These are phyloP conservation scores for Dynastes hyllus DNA, from an alignment of 2,888 invertebrate genomes.

Conservation along the genomic window DNA sequence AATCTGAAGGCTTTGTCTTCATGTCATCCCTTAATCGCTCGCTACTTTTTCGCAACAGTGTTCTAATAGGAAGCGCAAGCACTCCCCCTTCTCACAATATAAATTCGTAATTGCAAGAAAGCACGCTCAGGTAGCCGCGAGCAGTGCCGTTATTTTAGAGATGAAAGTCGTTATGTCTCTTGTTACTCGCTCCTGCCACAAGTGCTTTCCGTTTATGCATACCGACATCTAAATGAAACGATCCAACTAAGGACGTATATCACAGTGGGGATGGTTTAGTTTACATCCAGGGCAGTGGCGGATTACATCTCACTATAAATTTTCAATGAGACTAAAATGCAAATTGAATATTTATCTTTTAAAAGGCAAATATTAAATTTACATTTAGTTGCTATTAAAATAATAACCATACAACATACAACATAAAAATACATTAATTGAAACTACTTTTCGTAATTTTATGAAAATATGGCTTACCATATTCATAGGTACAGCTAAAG, in stretches of 20 bases:
- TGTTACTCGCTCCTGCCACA: neutral
- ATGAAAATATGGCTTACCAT: too few species aligned
- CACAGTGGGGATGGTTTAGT: neutral
- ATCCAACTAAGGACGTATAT: neutral
- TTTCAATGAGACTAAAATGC: neutral
- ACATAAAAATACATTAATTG: too few species aligned
- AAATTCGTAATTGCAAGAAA: constrained; percentile 7
- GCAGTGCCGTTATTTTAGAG: constrained; percentile 3
- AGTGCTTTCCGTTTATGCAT: constrained; percentile 6
- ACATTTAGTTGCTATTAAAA: too few species aligned
- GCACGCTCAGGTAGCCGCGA: constrained; percentile 1
- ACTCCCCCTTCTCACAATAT: neutral
- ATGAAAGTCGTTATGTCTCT: neutral
- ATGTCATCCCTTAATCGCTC: neutral
- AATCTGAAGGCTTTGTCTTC: constrained; percentile 1
- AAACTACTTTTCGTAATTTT: too few species aligned
- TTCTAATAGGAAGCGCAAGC: constrained; percentile 9
- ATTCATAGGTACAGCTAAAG: too few species aligned
- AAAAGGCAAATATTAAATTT: too few species aligned
- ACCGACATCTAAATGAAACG: neutral
- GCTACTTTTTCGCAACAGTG: neutral
- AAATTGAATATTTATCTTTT: too few species aligned
- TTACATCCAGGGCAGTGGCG: neutral
- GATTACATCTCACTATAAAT: neutral
- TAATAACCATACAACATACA: too few species aligned